Percentiles rank a stretch among this genome's conserved stretches.
phyloP scores from a whole-genome alignment of 2,113 vertebrate genomes.

The Ciconia boyciana region DNA sequence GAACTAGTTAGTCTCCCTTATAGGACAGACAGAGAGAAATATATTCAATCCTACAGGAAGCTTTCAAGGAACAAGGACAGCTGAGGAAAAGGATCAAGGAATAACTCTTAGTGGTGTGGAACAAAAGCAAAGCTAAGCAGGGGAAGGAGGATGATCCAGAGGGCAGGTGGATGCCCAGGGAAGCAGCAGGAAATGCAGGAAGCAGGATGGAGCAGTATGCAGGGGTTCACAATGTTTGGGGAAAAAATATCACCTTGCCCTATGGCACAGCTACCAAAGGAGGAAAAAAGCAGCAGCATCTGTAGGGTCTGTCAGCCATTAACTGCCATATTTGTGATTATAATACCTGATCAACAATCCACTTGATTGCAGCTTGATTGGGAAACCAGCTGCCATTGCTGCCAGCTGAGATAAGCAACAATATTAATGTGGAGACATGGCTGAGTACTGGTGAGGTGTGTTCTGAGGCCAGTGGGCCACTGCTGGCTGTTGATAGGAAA shows the following conservation, averaged over 20 bases:
- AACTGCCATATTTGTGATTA: background rate
- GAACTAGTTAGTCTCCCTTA: background rate
- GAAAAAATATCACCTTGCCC: background rate
- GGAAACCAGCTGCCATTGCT: background rate
- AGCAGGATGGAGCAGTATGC: background rate
- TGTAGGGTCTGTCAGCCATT: background rate
- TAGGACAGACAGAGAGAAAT: background rate
- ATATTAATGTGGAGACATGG: background rate
- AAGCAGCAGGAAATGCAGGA: background rate
- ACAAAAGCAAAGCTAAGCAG: background rate
- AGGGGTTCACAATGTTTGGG: background rate
- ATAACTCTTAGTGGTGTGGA: background rate
- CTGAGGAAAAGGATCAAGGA: background rate
- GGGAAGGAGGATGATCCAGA: background rate
- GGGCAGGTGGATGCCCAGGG: background rate
- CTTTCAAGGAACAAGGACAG: background rate
- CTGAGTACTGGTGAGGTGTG: background rate
- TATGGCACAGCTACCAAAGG: background rate
- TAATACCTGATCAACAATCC: background rate
- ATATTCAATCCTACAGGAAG: background rate
- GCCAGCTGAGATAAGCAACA: slow-evolving; percentile 14
- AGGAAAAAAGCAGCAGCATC: background rate
- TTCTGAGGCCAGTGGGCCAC: background rate
- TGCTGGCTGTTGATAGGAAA: slow-evolving; percentile 40
- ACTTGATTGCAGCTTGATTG: slow-evolving; percentile 18